Evolutionary conservation across 1,140 invertebrate genomes (phyloP).

Genomic region (Psilanteris sp.): DNA sequence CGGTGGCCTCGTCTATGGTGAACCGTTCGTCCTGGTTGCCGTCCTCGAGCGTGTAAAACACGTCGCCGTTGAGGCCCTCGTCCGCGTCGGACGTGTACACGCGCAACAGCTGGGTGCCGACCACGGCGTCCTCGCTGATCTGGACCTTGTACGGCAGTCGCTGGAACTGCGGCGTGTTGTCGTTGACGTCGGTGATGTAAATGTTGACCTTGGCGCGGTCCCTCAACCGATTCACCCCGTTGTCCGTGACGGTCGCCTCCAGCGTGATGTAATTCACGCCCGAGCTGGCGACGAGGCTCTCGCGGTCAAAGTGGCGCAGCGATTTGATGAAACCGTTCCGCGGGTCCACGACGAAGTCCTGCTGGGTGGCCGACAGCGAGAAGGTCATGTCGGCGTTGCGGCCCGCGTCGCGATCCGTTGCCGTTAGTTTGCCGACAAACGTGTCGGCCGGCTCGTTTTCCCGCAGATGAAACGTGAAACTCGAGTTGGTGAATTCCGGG

Average conservation of each 20-base stretch:
- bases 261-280: constrained; percentile 89
- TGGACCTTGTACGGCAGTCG: constrained; percentile 90
- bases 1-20: constrained; percentile 91
- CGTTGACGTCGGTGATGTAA: constrained; percentile 94
- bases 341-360: constrained; percentile 92
- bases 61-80: constrained; percentile 93
- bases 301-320: constrained; percentile 90
- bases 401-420: constrained; percentile 94
- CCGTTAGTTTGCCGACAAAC: constrained; percentile 93
- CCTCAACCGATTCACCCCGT: constrained; percentile 87
- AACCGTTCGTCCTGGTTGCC: constrained; percentile 92
- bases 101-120: constrained; percentile 89
- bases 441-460: constrained; percentile 94
- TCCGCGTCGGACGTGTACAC: constrained; percentile 93
- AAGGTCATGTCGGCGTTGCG: constrained; percentile 95
- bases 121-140: constrained; percentile 89
- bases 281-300: constrained; percentile 87
- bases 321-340: constrained; percentile 96
- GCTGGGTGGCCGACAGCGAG: constrained; percentile 87
- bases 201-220: constrained; percentile 95
- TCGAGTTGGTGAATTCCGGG: constrained; percentile 92
- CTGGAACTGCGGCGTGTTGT: constrained; percentile 93
- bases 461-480: constrained; percentile 90
- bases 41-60: constrained; percentile 90
- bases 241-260: constrained; percentile 93